Base-by-base conservation (phyloP, 2,888 invertebrate species). In the Cephus runcator region DNA sequence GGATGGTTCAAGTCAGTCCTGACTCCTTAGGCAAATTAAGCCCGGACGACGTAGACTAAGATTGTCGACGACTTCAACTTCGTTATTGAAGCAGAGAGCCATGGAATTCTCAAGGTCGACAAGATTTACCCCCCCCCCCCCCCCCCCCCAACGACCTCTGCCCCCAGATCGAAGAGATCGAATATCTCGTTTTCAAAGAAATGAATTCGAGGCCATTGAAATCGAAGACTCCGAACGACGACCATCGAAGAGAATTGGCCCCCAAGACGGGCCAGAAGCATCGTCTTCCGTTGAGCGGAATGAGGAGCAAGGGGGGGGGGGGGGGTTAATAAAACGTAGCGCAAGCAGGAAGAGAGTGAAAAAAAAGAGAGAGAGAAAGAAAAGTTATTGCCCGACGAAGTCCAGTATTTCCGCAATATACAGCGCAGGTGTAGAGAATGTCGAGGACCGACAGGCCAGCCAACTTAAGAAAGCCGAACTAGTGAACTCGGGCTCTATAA, bases 361-460 rank as follows among this genome's bases (percentile, higher is more conserved):
- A 34, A 36, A 36, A 40, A 40, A 40, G 1, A 81, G 83, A 80
- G 80, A 73, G 76, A 76, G 83, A 85, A 83, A 83, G 85, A 86
- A 87, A 86, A 85, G 85, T 87, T 87, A 87, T 86, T 88, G 88
- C 88, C 86, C 88, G 88, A 87, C 87, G 86, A 86, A 89, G 89
- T 90, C 89, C 89, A 87, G 90, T 87, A 87, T 89, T 90, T 90
- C 88, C 89, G 90, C 89, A 91, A 91, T 91, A 91, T 90, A 90
- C 88, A 87, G 88, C 90, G 87, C 91, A 90, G 91, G 90, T 91
- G 91, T 89, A 87, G 89, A 87, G 85, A 91, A 91, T 90, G 90
- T 89, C 88, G 86, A 0, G 35, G 81, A 34, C 75, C 83, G 33
- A 30, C 36, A 23, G 73, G 36, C 73, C 74, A 36, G 56, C 56